Base-by-base conservation (phyloP, 2,113 vertebrate species). In the Shinisaurus crocodilurus region DNA sequence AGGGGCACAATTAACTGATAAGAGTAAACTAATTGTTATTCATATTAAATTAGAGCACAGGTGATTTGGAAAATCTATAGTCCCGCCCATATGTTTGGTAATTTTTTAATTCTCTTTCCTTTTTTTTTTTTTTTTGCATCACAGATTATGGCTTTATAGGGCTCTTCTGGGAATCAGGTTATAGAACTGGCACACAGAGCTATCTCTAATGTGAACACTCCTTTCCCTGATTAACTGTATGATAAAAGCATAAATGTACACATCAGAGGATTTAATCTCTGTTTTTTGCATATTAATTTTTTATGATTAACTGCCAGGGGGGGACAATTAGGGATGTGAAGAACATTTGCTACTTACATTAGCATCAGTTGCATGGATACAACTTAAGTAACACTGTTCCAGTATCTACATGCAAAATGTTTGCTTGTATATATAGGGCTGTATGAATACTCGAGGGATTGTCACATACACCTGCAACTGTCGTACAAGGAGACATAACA, bases 21-120 rank as follows among this genome's bases (percentile, higher is more conserved):
- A 97, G 93, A 95, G 94, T 95, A 96, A 96, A 96, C 94, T 95
- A 96, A 96, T 96, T 96, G 96, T 96, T 97, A 96, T 97, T 97
- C 96, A 93, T 96, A 97, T 96, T 96, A 97, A 97, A 97, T 96
- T 96, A 97, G 96, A 96, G 95, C 96, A 97, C 96, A 96, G 96
- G 96, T 97, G 96, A 97, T 96, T 96, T 95, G 94, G 94, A 96
- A 96, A 97, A 96, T 94, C 95, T 95, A 94, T 95, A 97, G 97
- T 96, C 94, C 91, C 94, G 96, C 95, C 96, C 96, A 97, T 96
- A 96, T 94, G 95, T 86, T 95, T 90, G 93, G 91, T 16, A 0
- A 67, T 89, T 97, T 57, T 70, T 90, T 37, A n/a, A 15, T 77
- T 85, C 45, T 57, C 40, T 25, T 20, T 87, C 96, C 32, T 60